Conservation (phyloP, 2,797 vertebrate species). For the Pyrocephalus nanus region DNA sequence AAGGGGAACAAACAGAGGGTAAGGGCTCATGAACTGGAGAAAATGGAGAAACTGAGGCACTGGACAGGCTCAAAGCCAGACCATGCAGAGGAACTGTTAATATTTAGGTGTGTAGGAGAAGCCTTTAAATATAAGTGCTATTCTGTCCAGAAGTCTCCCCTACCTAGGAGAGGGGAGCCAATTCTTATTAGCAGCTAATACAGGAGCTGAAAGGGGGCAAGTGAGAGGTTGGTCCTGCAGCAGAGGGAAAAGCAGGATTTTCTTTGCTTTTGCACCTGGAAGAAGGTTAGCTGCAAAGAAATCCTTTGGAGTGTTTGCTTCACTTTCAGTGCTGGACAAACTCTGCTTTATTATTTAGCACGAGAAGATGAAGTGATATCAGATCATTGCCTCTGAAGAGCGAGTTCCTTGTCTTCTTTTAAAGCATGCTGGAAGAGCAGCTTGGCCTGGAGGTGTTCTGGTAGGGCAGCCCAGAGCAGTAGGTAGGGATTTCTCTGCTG, state of each 20-base stretch:
- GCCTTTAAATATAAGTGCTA: not conserved
- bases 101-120: not conserved
- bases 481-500: not conserved
- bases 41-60: not conserved
- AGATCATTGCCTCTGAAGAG: not conserved
- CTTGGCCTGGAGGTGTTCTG: not conserved
- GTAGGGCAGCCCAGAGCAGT: not conserved
- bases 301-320: not conserved
- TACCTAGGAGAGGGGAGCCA: not conserved
- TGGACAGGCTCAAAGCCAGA: not conserved
- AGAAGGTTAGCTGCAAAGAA: not conserved
- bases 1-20: not conserved
- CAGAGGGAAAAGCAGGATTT: not conserved
- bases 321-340: not conserved
- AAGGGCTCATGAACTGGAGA: not conserved
- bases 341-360: not conserved
- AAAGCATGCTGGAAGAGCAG: not conserved
- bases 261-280: slow-evolving; percentile 9
- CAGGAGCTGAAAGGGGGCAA: not conserved
- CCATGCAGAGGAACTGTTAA: not conserved
- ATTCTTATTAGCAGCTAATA: not conserved
- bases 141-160: not conserved
- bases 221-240: not conserved
- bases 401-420: not conserved
- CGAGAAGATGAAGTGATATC: not conserved